These are phyloP conservation scores for Gallinago solitaria DNA, from an alignment of 2,797 vertebrate species.

Conservation along the genomic window DNA sequence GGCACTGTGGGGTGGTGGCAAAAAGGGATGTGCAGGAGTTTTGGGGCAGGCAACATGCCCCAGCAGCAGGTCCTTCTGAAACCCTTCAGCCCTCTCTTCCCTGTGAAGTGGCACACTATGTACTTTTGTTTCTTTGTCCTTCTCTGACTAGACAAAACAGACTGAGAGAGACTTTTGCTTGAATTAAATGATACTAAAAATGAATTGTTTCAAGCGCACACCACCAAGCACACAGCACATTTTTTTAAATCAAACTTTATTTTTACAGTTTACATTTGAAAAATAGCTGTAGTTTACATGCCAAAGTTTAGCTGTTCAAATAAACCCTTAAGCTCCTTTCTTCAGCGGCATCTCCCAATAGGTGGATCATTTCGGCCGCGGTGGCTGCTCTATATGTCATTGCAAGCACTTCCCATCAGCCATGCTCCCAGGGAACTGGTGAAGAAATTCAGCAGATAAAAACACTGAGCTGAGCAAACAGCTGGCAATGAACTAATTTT, in stretches of 20 bases:
- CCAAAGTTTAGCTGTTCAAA: neutral
- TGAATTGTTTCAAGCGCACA: neutral
- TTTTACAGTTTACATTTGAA: neutral
- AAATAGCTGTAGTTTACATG: neutral
- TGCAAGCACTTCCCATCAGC: neutral
- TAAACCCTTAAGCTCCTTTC: neutral
- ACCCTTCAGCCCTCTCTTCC: neutral
- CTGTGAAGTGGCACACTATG: neutral
- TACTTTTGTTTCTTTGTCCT: neutral
- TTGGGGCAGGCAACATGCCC: neutral
- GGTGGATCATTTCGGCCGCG: accelerated
- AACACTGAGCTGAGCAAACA: neutral
- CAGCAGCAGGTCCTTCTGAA: neutral
- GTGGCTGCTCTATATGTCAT: neutral
- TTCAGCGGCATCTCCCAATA: neutral
- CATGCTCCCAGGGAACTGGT: neutral
- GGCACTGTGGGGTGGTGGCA: neutral
- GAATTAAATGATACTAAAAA: constrained; percentile 8
- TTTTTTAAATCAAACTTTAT: neutral
- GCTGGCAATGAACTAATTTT: neutral
- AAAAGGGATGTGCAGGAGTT: neutral
- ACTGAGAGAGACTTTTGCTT: neutral
- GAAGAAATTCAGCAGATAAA: neutral
- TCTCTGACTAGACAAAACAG: neutral
- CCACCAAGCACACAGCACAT: neutral